These are phyloP conservation scores for Trichonephila clavata DNA, from an alignment of 1,140 invertebrate genomes.

Conservation along the genomic window DNA sequence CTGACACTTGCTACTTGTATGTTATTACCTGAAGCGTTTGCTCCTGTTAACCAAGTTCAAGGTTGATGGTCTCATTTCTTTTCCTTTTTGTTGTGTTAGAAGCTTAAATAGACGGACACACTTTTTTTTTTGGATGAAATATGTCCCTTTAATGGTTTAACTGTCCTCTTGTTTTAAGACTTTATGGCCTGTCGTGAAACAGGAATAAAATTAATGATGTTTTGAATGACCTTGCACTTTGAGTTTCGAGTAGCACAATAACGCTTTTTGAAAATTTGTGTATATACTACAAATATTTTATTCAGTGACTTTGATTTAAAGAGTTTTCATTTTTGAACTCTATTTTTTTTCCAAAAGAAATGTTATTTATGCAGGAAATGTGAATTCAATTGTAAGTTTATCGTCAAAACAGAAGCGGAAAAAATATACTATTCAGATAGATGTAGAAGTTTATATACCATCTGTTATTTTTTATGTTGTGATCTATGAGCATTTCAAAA, in stretches of 20 bases:
- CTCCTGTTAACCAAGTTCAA: conserved; percentile 30
- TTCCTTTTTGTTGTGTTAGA: not conserved
- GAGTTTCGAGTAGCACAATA: not conserved
- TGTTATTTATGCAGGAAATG: not conserved
- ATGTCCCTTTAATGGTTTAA: not conserved
- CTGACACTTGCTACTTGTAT: not conserved
- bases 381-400: no score
- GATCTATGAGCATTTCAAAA: no score
- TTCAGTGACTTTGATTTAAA: not conserved
- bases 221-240: not conserved
- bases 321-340: not conserved
- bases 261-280: not conserved
- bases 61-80: conserved; percentile 37
- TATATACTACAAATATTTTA: not conserved
- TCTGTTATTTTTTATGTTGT: no score
- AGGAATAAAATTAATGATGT: not conserved
- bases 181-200: not conserved
- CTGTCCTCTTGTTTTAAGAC: not conserved
- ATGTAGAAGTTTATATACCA: no score
- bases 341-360: not conserved
- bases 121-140: not conserved
- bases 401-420: no score
- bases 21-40: not conserved
- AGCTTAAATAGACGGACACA: not conserved
- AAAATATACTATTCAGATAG: no score